These are phyloP conservation scores for Apodemia mormo DNA, from an alignment of 2,888 invertebrate genomes.

Conservation along the genomic window DNA sequence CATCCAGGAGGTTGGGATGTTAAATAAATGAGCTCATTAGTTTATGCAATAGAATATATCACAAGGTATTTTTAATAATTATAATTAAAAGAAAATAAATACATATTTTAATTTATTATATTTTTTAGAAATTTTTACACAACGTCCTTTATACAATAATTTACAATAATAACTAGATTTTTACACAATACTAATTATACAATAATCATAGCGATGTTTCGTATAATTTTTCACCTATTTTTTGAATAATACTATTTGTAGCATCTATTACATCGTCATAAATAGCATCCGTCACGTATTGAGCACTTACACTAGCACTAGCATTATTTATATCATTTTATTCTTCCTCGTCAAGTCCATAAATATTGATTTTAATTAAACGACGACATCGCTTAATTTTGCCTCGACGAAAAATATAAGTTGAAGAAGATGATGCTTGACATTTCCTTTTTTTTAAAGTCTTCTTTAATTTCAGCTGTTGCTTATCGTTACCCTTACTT, in stretches of 20 bases:
- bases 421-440: neutral
- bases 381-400: neutral
- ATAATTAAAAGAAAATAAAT: too few relatives aligned
- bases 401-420: neutral
- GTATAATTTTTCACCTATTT: neutral
- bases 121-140: too few relatives aligned
- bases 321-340: neutral
- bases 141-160: too few relatives aligned
- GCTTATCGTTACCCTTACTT: too few relatives aligned
- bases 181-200: too few relatives aligned
- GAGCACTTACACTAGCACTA: neutral
- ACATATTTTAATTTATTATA: too few relatives aligned
- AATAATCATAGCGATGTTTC: too few relatives aligned
- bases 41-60: too few relatives aligned
- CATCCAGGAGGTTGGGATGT: too few relatives aligned
- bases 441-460: neutral
- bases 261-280: neutral
- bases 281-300: neutral
- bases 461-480: neutral
- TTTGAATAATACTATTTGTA: neutral
- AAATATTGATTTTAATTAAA: slow-evolving; percentile 8
- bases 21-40: too few relatives aligned
- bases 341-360: neutral
- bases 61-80: too few relatives aligned
- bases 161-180: too few relatives aligned